A percentile compares a stretch with the other conserved stretches of the same genome.
Conservation (phyloP, 2,888 invertebrate species). For the Drosophila longiperda region DNA sequence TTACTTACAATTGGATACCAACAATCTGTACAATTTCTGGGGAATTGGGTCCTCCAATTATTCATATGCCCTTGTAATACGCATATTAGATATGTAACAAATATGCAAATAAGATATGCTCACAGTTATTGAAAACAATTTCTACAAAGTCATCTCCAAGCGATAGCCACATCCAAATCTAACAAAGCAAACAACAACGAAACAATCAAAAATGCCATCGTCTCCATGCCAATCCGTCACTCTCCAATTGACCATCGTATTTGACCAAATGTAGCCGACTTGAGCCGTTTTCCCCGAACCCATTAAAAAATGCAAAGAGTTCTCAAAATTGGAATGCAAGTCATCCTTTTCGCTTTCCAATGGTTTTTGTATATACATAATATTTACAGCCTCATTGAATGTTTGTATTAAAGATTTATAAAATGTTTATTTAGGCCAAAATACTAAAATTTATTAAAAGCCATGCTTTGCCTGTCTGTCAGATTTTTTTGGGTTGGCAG, state of each 20-base stretch:
- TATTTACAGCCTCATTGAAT: neutral
- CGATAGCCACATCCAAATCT: conserved; percentile 17
- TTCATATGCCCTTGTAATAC: neutral
- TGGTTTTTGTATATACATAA: neutral
- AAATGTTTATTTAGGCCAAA: neutral
- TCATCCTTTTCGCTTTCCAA: neutral
- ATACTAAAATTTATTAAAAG: neutral
- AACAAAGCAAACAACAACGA: neutral
- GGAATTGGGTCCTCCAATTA: conserved; percentile 35
- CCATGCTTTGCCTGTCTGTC: neutral
- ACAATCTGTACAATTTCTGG: conserved; percentile 4
- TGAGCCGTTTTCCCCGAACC: neutral
- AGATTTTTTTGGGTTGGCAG: neutral
- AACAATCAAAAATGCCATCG: conserved; percentile 28
- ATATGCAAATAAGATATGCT: conserved; percentile 7
- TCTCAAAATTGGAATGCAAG: neutral
- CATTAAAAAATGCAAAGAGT: neutral
- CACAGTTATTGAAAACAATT: conserved; percentile 52
- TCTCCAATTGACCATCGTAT: conserved; percentile 52
- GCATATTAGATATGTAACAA: neutral
- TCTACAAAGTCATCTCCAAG: conserved; percentile 55
- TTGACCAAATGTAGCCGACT: conserved; percentile 9
- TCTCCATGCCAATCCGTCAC: conserved; percentile 61
- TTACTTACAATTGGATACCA: conserved; percentile 45
- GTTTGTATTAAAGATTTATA: neutral